phyloP scores from a whole-genome alignment of 2,797 vertebrate species.

The Thalassophryne amazonica region DNA sequence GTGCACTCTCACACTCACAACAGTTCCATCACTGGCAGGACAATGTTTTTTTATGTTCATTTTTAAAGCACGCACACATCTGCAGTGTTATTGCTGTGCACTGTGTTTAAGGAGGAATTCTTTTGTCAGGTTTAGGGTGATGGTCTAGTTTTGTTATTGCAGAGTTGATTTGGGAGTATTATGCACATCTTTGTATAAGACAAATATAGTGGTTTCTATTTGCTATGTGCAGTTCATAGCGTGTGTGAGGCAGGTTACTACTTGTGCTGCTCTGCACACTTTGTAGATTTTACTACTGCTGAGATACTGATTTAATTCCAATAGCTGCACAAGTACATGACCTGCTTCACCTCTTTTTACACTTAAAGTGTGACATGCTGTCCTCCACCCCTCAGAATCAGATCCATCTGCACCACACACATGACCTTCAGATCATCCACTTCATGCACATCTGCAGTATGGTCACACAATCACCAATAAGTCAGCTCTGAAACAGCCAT shows the following conservation, averaged over 20 bases:
- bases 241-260: constrained; percentile 64
- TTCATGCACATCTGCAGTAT: constrained; percentile 28
- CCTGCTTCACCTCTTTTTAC: not conserved
- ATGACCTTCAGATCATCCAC: too few species aligned
- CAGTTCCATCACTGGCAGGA: too few species aligned
- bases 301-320: constrained; percentile 6
- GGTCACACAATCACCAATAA: constrained; percentile 14
- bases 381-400: too few species aligned
- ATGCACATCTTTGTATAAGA: not conserved
- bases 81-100: not conserved
- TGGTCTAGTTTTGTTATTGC: constrained; percentile 9
- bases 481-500: constrained; percentile 21
- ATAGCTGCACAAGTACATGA: not conserved
- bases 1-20: too few species aligned
- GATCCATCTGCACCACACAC: too few species aligned
- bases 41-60: too few species aligned
- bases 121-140: constrained; percentile 12
- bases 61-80: not conserved
- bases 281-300: not conserved
- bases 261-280: constrained; percentile 34
- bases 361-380: too few species aligned
- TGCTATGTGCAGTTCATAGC: constrained; percentile 26
- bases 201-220: constrained; percentile 22
- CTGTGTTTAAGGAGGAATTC: constrained; percentile 12
- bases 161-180: not conserved